Base-by-base conservation (phyloP, 2,888 invertebrate genomes). In the Petrolisthes manimaculis region DNA sequence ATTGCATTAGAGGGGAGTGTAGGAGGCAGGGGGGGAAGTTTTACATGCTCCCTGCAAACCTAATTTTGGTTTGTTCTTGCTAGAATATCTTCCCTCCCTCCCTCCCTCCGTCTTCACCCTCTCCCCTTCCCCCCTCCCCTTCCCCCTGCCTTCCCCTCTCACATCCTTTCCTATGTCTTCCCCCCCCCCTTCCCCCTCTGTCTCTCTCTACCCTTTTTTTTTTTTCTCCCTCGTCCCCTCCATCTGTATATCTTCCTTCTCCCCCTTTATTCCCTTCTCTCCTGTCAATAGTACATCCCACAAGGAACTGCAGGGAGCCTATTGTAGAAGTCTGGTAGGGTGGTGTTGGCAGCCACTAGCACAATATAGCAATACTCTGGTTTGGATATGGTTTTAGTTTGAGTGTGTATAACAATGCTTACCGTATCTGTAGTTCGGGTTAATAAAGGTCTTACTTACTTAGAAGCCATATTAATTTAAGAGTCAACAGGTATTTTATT, bases 1-100 rank as follows among this genome's bases (percentile, higher is more conserved):
- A 51, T 14, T 14, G 37, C 37, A 37, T 37, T 37, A 37, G 37
- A 37, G 37, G 24, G 56, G 67, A 67, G 67, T 37, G 81, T 14
- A 61, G 37, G 67, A 67, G 81, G 51, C 61, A 81, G 81, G 56
- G 53, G n/a, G 54, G 51, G 37, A 78, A 61, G 61, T 61, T 61
- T 61, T 54, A 54, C 54, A 79, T 79, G 53, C 54, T n/a, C 53
- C 54, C 54, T 54, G 54, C 18, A 54, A 79, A 79, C 54, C 55
- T 79, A 79, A 79, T 79, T 79, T 53, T 78, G 53, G 5, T 8
- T 53, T 54, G 6, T 53, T n/a, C 4, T 14, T 79, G 53, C 51
- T 18, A 18, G 3, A 54, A 56, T 8, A 56, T 56, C 61, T 21
- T 14, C 51, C 24, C 56, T 81, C 67, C 61, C 24, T 78, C 78